Evolutionary conservation across 2,113 vertebrate genomes (phyloP), one percentile per base, ranked within the genome.

Genomic region (Podilymbus podiceps): DNA sequence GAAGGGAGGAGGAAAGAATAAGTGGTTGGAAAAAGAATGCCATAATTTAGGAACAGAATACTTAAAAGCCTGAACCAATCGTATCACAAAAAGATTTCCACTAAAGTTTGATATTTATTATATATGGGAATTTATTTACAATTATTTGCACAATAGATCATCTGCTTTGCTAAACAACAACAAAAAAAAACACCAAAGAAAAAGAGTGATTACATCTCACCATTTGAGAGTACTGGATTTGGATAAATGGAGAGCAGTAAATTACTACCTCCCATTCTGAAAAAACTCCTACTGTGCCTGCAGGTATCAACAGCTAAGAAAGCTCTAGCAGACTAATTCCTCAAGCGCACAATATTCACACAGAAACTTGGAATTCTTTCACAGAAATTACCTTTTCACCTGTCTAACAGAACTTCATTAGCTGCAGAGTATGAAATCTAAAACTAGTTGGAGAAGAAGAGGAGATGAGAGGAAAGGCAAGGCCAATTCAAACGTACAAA

Each of bases 201-300:
- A 38, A 38, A 38, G 38, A 38, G 42, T 46, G 20, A 63, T 50
- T 49, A 74, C 25, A 68, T n/a, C 67, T 74, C 74, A 56, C 3
- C 0, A 28, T 50, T 23, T 62, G 68, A 68, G 19, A 58, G 19
- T 52, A 46, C 35, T 58, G 22, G 1, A 76, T 72, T 63, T 30
- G 4, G 25, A 69, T 47, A 79, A 82, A 47, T 0, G 0, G 25
- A 75, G 22, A 62, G 6, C 16, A 75, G 5, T 10, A 74, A 85
- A 2, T 59, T 67, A 67, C 22, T 73, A 17, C 9, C 38, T 76
- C 13, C 56, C n/a, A 8, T 12, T 15, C 13, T 80, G 7, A 60
- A 69, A 85, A 59, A 7, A 21, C 6, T 71, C 21, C 46, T 62
- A 30, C 10, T 66, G 30, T 24, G 22, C 21, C 63, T 73, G 30